Conservation (phyloP, 2,888 invertebrate species). For the Yponomeuta plumbellus region DNA sequence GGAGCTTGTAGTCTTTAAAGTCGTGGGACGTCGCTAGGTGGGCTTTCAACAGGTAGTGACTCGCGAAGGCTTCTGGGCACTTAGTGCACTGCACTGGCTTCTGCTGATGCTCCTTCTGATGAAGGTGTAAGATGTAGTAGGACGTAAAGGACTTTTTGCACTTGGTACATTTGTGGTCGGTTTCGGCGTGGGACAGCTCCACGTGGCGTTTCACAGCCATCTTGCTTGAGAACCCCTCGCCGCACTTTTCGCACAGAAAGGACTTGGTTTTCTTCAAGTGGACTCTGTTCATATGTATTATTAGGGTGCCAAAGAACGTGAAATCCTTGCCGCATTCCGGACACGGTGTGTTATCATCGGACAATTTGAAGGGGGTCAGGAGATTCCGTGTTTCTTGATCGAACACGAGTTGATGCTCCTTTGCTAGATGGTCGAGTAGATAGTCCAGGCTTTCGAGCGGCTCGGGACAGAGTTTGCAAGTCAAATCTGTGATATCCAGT, state of each 20-base stretch:
- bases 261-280: conserved; percentile 32
- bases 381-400: conserved; percentile 27
- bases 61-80: conserved; percentile 46
- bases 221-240: conserved; percentile 48
- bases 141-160: conserved; percentile 25
- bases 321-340: conserved; percentile 42
- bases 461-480: conserved; percentile 39
- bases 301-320: conserved; percentile 40
- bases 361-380: conserved; percentile 37
- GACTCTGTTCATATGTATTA: conserved; percentile 38
- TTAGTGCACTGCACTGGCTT: conserved; percentile 41
- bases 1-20: conserved; percentile 44
- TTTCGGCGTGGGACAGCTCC: conserved; percentile 35
- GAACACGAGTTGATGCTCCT: conserved; percentile 19
- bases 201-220: conserved; percentile 46
- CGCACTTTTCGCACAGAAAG: conserved; percentile 47
- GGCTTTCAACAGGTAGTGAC: conserved; percentile 46
- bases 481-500: conserved; percentile 39
- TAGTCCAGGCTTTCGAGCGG: conserved; percentile 31
- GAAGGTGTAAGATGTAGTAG: conserved; percentile 15
- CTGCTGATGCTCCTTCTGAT: conserved; percentile 10
- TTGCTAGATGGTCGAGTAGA: conserved; percentile 33
- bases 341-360: conserved; percentile 40
- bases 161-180: conserved; percentile 29
- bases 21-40: conserved; percentile 56